Evolutionary conservation across 2,888 invertebrate species (phyloP), one percentile per base, ranked within the genome.

Genomic region (Eubasilissa splendida): DNA sequence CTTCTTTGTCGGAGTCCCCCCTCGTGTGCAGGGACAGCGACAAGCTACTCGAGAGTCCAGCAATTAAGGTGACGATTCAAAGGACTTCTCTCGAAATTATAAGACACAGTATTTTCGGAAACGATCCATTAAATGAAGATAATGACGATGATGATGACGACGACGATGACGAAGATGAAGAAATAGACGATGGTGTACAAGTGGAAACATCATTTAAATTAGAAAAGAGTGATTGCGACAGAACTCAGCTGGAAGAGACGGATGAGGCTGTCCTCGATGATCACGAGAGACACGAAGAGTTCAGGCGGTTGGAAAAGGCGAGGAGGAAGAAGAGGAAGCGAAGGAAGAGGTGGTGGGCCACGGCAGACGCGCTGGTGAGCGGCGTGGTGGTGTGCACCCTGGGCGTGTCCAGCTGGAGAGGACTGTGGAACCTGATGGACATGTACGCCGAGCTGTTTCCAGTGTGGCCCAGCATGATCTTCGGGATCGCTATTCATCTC

Each of bases 401-500:
- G 74, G 89, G 90, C 0, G 88, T 93, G 2, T 87, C 88, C 2
- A 89, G 89, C 83, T 93, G 93, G 93, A 86, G 91, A 76, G 92
- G 92, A 1, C 87, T 89, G 14, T 93, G 92, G 92, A 86, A 86
- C 53, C 85, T 91, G 73, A 88, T 92, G 88, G 90, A 91, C 79
- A 82, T 87, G 58, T 87, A 91, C 84, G 81, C 86, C 0, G 85
- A 88, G 70, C 89, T 90, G 84, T 90, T 91, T 85, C 93, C 93
- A 0, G 87, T 86, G 81, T 89, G 88, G 10, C 90, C 91, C 85
- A 89, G 87, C 53, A 91, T 90, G 83, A 77, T 91, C 0, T 85
- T 92, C 56, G 93, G 94, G 1, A 87, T 90, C 4, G 84, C 89
- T 0, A 85, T 93, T 52, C 93, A 93, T 84, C 85, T 90, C 9